Evolutionary conservation across 2,797 vertebrate genomes (phyloP), one percentile per base, ranked within the genome.

Genomic region (Thaleichthys pacificus): DNA sequence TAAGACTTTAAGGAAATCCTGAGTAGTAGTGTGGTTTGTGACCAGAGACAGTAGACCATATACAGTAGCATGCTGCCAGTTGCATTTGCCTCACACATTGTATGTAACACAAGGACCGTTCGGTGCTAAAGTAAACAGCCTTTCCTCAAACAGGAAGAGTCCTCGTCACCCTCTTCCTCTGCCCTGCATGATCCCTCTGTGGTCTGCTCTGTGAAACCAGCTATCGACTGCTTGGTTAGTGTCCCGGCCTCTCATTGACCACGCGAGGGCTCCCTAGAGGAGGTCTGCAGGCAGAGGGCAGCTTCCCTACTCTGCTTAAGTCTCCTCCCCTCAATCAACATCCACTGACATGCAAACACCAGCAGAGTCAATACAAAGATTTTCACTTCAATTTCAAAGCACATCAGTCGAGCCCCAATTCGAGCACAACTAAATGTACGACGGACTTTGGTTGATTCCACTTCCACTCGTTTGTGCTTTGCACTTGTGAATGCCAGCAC

Each of bases 271-370:
- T 28, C 78, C 77, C 76, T 71, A n/a, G 69, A 80, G 80, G 78
- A 80, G 74, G 83, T 78, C 70, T 60, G 60, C 54, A 65, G 28
- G 5, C 42, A 24, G 7, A 22, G 12, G 17, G 15, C n/a, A 35
- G 72, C 28, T 72, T 71, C 62, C n/a, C 68, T 68, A 74, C 69
- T 74, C 69, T 7, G 71, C 77, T 76, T 64, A 14, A 22, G 17
- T 30, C 19, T 35, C 38, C 73, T 58, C 28, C 57, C 11, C 24
- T 77, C 69, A 83, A 88, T 83, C 85, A 85, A 85, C 85, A 61
- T 61, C 79, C 73, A 76, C 61, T 72, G 70, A 82, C 61, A 84
- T 82, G 86, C 79, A 90, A 86, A 89, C 80, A 80, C 67, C 58
- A 81, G 78, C 66, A 81, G 22, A 80, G 58, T 65, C 69, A 82